A percentile compares a stretch with the other conserved stretches of the same genome.
phyloP scores from a whole-genome alignment of 2,113 vertebrate genomes.

The Leucoraja erinaceus region DNA sequence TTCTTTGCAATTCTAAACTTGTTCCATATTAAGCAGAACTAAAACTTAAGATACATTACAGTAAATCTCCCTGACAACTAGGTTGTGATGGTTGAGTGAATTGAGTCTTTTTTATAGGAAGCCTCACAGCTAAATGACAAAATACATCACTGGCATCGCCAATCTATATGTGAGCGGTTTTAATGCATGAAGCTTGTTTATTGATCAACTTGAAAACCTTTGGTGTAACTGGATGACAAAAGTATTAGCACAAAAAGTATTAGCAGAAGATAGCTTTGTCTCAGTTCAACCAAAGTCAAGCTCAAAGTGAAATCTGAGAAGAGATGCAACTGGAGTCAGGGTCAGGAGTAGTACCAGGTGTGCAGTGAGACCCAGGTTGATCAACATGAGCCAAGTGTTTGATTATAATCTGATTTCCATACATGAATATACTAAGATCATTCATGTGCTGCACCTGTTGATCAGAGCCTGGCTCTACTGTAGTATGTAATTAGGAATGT shows the following conservation, averaged over 20 bases:
- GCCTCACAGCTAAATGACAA: not conserved
- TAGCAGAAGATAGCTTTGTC: not conserved
- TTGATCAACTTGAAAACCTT: not conserved
- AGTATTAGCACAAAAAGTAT: not conserved
- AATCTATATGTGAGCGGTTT: not conserved
- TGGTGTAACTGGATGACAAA: not conserved
- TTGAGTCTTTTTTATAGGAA: not conserved
- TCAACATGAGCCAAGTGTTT: too few relatives aligned
- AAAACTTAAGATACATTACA: not conserved
- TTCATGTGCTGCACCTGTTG: too few relatives aligned
- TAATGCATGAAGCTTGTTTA: not conserved
- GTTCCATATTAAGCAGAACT: not conserved
- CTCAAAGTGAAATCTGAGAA: not conserved
- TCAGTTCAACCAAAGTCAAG: not conserved
- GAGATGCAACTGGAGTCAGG: too few relatives aligned
- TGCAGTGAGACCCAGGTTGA: too few relatives aligned
- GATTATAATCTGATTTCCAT: too few relatives aligned
- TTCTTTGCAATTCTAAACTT: not conserved
- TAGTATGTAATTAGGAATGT: too few relatives aligned
- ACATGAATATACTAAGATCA: too few relatives aligned
- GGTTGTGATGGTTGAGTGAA: not conserved
- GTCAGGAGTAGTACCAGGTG: too few relatives aligned
- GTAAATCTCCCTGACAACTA: not conserved
- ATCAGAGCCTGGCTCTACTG: too few relatives aligned
- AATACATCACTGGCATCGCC: not conserved